Conservation (phyloP, 2,113 vertebrate species). For the Xenopus borealis region DNA sequence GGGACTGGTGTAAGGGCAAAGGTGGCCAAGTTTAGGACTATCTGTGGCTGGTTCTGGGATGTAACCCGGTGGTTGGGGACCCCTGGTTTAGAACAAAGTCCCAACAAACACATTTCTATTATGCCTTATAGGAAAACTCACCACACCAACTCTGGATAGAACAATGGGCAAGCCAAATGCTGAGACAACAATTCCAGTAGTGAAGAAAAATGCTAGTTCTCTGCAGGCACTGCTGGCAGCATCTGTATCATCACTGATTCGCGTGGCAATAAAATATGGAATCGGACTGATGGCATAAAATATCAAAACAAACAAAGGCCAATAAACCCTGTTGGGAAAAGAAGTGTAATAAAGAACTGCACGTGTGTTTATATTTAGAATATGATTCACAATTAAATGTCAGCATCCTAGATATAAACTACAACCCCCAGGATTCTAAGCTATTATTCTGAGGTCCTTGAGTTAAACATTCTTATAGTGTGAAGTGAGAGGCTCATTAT, state of each 20-base stretch:
- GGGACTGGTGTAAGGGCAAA: no score
- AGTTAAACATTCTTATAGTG: no score
- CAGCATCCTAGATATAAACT: no score
- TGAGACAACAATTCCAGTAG: slow-evolving; percentile 92
- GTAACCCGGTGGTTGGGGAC: no score
- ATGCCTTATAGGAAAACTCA: slow-evolving; percentile 56
- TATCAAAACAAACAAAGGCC: slow-evolving; percentile 90
- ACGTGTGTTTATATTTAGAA: no score
- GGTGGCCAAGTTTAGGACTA: no score
- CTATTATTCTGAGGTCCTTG: no score
- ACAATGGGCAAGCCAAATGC: slow-evolving; percentile 86
- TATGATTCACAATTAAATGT: no score
- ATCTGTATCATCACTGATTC: slow-evolving; percentile 78
- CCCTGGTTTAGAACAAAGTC: neutral
- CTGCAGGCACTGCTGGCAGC: slow-evolving; percentile 85
- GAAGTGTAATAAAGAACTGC: neutral
- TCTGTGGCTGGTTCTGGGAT: no score
- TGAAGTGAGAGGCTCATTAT: no score
- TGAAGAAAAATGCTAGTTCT: slow-evolving; percentile 89
- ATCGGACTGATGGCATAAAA: slow-evolving; percentile 88
- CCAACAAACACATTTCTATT: no score
- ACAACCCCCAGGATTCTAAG: no score
- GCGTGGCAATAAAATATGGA: slow-evolving; percentile 84
- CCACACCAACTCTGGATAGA: slow-evolving; percentile 74
- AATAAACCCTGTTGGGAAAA: slow-evolving; percentile 76